These are phyloP conservation scores for Aphrophora alni DNA, from an alignment of 2,888 invertebrate species.

Conservation along the genomic window DNA sequence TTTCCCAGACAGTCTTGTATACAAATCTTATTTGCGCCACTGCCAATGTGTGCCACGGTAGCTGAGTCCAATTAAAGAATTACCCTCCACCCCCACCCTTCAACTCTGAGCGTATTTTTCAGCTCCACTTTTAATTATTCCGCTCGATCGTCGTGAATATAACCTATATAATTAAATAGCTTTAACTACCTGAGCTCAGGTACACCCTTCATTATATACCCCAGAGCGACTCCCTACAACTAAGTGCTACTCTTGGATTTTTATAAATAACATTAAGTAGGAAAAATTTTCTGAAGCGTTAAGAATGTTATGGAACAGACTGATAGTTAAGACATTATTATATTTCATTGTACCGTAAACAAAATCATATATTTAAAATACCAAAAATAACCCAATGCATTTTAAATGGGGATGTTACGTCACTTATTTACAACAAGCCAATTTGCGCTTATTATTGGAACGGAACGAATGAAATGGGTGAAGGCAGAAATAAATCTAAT, in stretches of 20 bases:
- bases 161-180: constrained; percentile 1
- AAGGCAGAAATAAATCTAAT: too few relatives aligned
- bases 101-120: neutral
- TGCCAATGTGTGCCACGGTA: neutral
- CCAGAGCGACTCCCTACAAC: neutral
- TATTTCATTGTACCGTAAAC: neutral
- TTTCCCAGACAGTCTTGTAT: neutral
- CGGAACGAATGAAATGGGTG: too few relatives aligned
- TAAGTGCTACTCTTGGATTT: neutral
- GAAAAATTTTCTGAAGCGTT: neutral
- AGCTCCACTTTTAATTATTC: constrained; percentile 36
- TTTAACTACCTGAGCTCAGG: neutral
- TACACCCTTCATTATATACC: neutral
- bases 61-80: constrained; percentile 34
- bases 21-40: neutral
- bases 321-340: neutral
- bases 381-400: too few relatives aligned
- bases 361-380: neutral
- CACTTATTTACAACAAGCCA: too few relatives aligned
- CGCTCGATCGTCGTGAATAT: constrained; percentile 33
- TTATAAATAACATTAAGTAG: neutral
- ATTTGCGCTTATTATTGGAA: too few relatives aligned
- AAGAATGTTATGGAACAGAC: neutral
- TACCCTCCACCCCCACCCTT: constrained; percentile 4
- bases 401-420: too few relatives aligned